Evolutionary conservation across 2,888 invertebrate genomes (phyloP).

Genomic region (Monoplex corrugatus): DNA sequence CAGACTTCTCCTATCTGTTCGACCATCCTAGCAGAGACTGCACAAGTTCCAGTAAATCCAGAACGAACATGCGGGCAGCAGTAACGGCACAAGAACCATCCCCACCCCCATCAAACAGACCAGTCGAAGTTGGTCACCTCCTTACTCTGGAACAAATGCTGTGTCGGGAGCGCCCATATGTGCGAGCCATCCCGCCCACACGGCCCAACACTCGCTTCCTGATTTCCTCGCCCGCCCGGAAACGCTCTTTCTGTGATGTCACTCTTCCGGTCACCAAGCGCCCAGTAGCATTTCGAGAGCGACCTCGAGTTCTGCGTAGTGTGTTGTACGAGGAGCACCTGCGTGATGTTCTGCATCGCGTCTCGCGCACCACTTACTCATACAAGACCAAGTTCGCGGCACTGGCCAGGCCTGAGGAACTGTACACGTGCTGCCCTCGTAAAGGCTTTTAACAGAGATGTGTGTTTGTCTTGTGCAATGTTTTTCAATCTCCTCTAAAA

Average conservation of each 20-base stretch:
- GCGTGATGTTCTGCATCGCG: conserved; percentile 31
- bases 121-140: neutral
- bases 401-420: neutral
- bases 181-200: neutral
- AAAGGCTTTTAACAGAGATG: neutral
- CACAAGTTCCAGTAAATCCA: too few species aligned
- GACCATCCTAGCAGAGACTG: too few species aligned
- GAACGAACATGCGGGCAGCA: too few species aligned
- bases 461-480: neutral
- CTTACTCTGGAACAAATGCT: neutral
- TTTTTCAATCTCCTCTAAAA: too few species aligned
- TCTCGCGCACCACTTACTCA: neutral
- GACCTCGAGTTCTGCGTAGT: neutral
- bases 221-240: neutral
- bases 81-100: too few species aligned
- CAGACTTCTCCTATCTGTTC: too few species aligned
- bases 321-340: conserved; percentile 30
- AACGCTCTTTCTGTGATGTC: conserved; percentile 16
- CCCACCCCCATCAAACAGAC: too few species aligned
- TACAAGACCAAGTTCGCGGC: neutral
- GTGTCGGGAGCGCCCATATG: neutral
- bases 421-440: conserved; percentile 38
- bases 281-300: neutral
- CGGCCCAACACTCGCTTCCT: neutral
- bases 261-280: neutral